Percentiles rank a stretch among this genome's conserved stretches.
These are phyloP conservation scores for Minunthozetes semirufus DNA, from an alignment of 2,888 invertebrate genomes.

Conservation along the genomic window DNA sequence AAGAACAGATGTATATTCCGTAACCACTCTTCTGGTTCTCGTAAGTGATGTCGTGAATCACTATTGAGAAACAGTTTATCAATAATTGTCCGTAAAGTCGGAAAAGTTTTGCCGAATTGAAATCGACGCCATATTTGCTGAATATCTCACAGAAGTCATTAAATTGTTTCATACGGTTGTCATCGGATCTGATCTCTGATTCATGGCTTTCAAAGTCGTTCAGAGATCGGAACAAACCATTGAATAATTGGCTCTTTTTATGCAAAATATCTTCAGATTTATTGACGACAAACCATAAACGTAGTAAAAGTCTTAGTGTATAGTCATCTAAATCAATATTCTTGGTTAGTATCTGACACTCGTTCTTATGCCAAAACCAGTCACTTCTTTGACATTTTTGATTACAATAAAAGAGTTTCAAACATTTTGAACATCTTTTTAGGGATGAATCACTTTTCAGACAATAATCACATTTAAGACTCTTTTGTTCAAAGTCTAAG, in stretches of 20 bases:
- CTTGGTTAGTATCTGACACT: not conserved
- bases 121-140: not conserved
- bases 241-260: not conserved
- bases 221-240: not conserved
- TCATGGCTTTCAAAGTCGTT: not conserved
- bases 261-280: not conserved
- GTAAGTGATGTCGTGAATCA: not conserved
- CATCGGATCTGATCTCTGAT: not conserved
- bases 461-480: not conserved
- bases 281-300: not conserved
- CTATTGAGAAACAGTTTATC: not conserved
- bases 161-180: not conserved
- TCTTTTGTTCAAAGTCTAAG: not conserved
- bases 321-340: not conserved
- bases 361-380: not conserved
- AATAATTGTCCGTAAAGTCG: not conserved
- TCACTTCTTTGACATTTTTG: not conserved
- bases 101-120: not conserved
- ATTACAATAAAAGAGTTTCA: not conserved
- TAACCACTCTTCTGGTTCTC: not conserved
- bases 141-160: not conserved
- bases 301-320: not conserved
- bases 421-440: not conserved
- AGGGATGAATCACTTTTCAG: not conserved
- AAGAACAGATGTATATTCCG: not conserved